A percentile compares a stretch with the other conserved stretches of the same genome.
These are phyloP conservation scores for Lithophane leautieri DNA, from an alignment of 2,888 invertebrate species.

Conservation along the genomic window DNA sequence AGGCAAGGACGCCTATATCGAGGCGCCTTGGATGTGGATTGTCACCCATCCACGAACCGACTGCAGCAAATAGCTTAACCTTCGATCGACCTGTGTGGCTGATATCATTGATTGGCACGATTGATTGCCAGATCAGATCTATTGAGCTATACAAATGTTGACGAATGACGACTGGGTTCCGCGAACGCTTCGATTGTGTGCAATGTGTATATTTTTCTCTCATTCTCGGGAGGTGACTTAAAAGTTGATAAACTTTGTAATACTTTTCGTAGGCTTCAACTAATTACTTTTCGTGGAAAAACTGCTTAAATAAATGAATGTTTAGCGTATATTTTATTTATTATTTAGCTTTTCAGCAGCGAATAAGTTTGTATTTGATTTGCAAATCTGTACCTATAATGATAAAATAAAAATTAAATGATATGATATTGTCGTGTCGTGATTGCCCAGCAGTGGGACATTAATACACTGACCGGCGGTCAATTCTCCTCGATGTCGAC, in stretches of 20 bases:
- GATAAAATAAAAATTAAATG: no score
- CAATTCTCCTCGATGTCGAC: no score
- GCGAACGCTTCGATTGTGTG: neutral
- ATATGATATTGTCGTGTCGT: no score
- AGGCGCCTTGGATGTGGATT: neutral
- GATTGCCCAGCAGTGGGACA: no score
- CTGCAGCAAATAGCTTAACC: neutral
- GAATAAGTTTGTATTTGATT: neutral
- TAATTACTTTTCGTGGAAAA: constrained; percentile 6
- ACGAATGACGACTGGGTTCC: neutral
- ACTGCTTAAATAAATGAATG: neutral
- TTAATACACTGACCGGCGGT: no score
- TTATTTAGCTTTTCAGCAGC: no score
- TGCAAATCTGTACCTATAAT: no score
- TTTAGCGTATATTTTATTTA: neutral
- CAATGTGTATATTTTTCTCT: no score
- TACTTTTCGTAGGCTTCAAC: neutral
- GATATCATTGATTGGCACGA: neutral
- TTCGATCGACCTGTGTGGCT: neutral
- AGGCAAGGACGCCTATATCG: neutral
- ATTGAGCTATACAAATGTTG: neutral
- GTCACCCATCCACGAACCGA: neutral
- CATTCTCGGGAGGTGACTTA: neutral
- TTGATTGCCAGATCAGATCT: neutral
- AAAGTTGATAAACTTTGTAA: neutral